Conservation (phyloP, 2,888 invertebrate genomes). For the Drosophila meridiana region DNA sequence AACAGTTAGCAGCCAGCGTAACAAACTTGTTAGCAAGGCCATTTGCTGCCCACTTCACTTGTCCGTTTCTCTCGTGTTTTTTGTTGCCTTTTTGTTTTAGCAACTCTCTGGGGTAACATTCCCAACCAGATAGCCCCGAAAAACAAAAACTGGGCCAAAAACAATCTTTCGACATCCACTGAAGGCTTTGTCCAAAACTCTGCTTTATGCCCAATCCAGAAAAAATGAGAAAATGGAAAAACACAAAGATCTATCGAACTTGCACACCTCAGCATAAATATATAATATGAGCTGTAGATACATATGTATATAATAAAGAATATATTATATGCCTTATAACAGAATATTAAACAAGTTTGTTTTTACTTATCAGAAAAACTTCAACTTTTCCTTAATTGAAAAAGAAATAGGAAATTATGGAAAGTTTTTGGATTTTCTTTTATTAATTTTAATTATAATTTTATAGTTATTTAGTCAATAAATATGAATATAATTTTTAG, state of each 20-base stretch:
- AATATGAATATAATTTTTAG: too few species aligned
- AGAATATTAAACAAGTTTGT: too few species aligned
- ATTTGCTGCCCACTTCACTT: slow-evolving; percentile 46
- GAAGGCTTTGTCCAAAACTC: slow-evolving; percentile 17
- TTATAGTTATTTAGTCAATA: too few species aligned
- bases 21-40: slow-evolving; percentile 61
- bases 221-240: too few species aligned
- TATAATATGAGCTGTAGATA: not conserved
- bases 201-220: slow-evolving; percentile 21
- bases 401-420: too few species aligned
- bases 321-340: not conserved
- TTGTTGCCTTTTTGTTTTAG: slow-evolving; percentile 16
- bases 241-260: slow-evolving; percentile 8
- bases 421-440: too few species aligned
- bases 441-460: too few species aligned
- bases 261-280: not conserved
- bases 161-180: slow-evolving; percentile 55
- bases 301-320: not conserved
- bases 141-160: slow-evolving; percentile 63
- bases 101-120: slow-evolving; percentile 70
- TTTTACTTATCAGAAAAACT: too few species aligned
- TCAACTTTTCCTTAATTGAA: too few species aligned
- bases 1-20: slow-evolving; percentile 46
- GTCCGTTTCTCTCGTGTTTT: not conserved
- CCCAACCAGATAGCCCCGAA: slow-evolving; percentile 58